A percentile compares a stretch with the other conserved stretches of the same genome.
These are phyloP conservation scores for Chloebia gouldiae DNA, from an alignment of 2,113 vertebrate genomes.

Conservation along the genomic window DNA sequence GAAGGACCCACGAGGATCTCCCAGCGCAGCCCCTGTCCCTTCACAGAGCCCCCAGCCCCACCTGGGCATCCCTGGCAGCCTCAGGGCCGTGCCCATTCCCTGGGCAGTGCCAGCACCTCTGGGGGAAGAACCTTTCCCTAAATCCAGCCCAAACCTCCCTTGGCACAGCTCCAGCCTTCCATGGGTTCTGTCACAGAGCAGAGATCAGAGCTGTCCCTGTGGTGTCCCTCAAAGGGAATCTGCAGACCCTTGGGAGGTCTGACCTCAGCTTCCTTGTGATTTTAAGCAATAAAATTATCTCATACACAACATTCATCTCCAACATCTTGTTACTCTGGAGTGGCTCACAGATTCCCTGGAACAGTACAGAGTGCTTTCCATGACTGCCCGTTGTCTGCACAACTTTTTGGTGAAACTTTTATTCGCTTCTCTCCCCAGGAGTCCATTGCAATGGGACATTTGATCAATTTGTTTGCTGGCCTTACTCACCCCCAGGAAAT, in stretches of 20 bases:
- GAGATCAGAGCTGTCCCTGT: not conserved
- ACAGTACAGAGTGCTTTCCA: not conserved
- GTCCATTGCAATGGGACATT: constrained; percentile 87
- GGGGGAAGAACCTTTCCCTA: not conserved
- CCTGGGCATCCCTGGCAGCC: not conserved
- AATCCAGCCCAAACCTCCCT: not conserved
- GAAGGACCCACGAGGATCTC: not conserved
- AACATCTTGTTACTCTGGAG: not conserved
- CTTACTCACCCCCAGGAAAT: constrained; percentile 87
- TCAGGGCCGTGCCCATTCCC: not conserved
- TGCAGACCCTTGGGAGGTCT: not conserved
- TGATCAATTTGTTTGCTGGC: constrained; percentile 90
- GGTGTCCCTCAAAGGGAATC: not conserved
- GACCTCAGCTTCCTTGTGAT: not conserved
- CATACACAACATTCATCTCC: not conserved
- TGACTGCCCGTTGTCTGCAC: not conserved
- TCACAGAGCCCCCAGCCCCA: not conserved
- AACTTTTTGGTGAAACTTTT: not conserved
- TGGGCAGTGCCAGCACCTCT: not conserved
- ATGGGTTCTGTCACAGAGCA: not conserved
- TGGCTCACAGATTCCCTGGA: not conserved
- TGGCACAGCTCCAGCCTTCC: not conserved
- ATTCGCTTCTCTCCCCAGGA: constrained; percentile 68
- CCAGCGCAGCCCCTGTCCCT: rapidly evolving
- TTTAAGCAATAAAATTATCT: not conserved